Percentiles rank a stretch among this genome's conserved stretches.
Conservation (phyloP, 2,888 invertebrate genomes). For the Aspidiotus rigidus region DNA sequence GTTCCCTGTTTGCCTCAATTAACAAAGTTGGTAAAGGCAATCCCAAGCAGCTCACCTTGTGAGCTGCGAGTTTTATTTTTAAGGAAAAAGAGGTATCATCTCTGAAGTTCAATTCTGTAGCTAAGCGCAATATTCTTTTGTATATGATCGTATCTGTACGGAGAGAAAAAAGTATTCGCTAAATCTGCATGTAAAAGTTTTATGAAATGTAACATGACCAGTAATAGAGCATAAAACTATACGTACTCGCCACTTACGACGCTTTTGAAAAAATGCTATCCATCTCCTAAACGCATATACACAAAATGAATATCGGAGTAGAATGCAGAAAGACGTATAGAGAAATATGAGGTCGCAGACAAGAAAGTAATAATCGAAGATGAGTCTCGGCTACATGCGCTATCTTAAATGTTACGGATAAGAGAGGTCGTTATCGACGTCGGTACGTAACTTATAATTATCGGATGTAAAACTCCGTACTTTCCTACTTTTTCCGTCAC, state of each 20-base stretch:
- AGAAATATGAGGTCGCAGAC: constrained; percentile 20
- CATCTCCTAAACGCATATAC: neutral
- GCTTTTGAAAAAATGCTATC: neutral
- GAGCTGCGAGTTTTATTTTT: no score
- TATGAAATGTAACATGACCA: constrained; percentile 5
- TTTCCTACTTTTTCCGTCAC: constrained; percentile 3
- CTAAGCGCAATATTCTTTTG: no score
- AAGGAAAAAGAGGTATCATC: no score
- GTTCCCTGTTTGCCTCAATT: no score
- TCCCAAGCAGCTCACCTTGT: no score
- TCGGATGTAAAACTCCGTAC: constrained; percentile 32
- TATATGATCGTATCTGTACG: no score
- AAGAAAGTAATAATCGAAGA: constrained; percentile 28
- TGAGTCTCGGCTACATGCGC: constrained; percentile 2
- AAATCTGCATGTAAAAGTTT: neutral
- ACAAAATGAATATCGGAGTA: neutral
- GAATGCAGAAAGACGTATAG: neutral
- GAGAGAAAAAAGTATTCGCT: no score
- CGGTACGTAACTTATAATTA: constrained; percentile 32
- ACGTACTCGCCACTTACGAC: neutral
- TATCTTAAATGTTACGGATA: neutral
- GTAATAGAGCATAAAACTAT: neutral
- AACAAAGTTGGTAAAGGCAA: no score
- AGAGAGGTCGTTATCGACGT: constrained; percentile 16
- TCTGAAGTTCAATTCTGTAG: no score